Conservation (phyloP, 2,888 invertebrate genomes). For the Sclerodermus sp. region DNA sequence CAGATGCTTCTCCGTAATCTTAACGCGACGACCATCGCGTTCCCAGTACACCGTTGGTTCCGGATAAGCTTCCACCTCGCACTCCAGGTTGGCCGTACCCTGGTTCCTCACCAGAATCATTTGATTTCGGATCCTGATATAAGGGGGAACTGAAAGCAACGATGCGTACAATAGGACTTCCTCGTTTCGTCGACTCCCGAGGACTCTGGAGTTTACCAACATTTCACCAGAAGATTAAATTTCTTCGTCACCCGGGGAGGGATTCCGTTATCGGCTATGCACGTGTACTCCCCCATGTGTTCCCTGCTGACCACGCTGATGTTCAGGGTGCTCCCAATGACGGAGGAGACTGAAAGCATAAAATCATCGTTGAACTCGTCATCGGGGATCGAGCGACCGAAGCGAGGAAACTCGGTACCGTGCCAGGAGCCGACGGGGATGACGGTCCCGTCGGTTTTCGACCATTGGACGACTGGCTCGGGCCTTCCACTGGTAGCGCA, state of each 20-base stretch:
- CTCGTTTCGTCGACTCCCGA: no score
- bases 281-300: slow-evolving; percentile 77
- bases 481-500: slow-evolving; percentile 82
- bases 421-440: slow-evolving; percentile 69
- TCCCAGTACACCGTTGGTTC: slow-evolving; percentile 87
- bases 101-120: slow-evolving; percentile 73
- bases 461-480: slow-evolving; percentile 78
- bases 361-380: neutral
- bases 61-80: slow-evolving; percentile 87
- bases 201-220: slow-evolving; percentile 67
- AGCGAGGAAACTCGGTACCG: no score
- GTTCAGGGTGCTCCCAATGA: slow-evolving; percentile 74
- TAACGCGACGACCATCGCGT: slow-evolving; percentile 74
- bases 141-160: slow-evolving; percentile 75
- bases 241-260: slow-evolving; percentile 79
- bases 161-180: no score
- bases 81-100: slow-evolving; percentile 72
- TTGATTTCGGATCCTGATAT: slow-evolving; percentile 78
- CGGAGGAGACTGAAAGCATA: slow-evolving; percentile 44
- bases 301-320: slow-evolving; percentile 73
- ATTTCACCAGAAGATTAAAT: slow-evolving; percentile 84
- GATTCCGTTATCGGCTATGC: slow-evolving; percentile 84
- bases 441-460: slow-evolving; percentile 65
- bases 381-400: no score
- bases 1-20: slow-evolving; percentile 67